Conservation (phyloP, 2,797 vertebrate species). For the Notolabrus celidotus region DNA sequence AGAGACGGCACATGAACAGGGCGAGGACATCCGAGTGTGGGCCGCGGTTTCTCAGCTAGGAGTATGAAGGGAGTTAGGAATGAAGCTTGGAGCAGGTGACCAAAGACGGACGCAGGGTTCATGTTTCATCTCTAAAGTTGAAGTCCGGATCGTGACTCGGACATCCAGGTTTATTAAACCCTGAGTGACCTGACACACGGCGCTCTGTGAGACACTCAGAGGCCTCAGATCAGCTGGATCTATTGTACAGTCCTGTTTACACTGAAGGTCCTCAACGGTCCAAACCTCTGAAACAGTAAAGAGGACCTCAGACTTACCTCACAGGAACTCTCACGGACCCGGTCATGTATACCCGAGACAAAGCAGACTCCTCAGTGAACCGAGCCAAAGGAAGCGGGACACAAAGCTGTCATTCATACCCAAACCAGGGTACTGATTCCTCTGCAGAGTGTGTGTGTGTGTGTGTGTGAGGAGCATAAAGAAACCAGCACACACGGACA, state of each 20-base stretch:
- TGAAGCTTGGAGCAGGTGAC: conserved; percentile 3
- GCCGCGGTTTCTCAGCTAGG: conserved; percentile 1
- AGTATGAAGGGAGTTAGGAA: neutral
- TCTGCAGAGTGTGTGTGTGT: neutral
- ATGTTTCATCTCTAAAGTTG: neutral
- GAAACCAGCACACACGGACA: too few species aligned
- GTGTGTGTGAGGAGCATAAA: neutral
- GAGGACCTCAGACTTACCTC: conserved; percentile 10
- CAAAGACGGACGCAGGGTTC: neutral
- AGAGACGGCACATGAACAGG: conserved; percentile 16
- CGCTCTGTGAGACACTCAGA: too few species aligned
- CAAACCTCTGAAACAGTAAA: neutral
- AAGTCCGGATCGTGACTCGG: neutral
- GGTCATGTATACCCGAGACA: conserved; percentile 10
- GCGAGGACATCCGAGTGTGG: conserved; percentile 5
- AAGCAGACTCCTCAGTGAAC: conserved; percentile 19
- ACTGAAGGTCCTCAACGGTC: neutral
- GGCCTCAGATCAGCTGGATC: neutral
- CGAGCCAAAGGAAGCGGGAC: neutral
- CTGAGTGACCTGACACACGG: neutral
- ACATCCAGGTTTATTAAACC: neutral
- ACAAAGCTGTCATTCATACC: conserved; percentile 21
- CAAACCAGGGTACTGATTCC: neutral
- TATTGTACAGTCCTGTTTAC: neutral
- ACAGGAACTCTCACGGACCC: conserved; percentile 30